Conservation (phyloP, 1,140 invertebrate species). For the Zaprionus nigranus region DNA sequence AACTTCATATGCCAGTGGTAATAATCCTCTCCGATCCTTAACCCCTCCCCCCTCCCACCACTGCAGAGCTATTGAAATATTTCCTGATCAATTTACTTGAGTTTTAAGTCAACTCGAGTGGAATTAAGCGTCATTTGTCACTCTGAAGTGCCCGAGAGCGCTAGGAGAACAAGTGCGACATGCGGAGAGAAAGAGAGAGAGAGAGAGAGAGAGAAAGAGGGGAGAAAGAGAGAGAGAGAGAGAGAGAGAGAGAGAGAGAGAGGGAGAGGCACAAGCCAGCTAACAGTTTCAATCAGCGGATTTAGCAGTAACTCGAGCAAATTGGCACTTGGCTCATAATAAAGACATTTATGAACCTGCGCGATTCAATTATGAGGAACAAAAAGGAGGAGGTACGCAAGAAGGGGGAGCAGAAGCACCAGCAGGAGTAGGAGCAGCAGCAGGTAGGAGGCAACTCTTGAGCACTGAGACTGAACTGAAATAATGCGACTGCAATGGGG, state of each 20-base stretch:
- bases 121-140: not conserved
- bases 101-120: not conserved
- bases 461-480: constrained; percentile 29
- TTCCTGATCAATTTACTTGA: not conserved
- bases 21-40: not conserved
- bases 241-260: not conserved
- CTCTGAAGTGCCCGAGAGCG: not conserved
- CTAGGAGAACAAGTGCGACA: not conserved
- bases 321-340: constrained; percentile 74
- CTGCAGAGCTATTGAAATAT: not conserved
- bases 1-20: not conserved
- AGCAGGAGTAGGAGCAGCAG: not conserved
- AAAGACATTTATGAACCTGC: constrained; percentile 73
- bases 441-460: constrained; percentile 4
- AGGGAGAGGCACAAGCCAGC: not conserved
- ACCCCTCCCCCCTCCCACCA: too few species aligned
- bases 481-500: constrained; percentile 44
- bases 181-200: not conserved
- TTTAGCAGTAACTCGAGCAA: constrained; percentile 42
- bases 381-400: constrained; percentile 42
- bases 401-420: not conserved
- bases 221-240: not conserved
- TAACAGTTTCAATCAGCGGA: not conserved
- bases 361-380: constrained; percentile 69
- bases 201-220: not conserved